Evolutionary conservation across 2,113 vertebrate species (phyloP), one percentile per base, ranked within the genome.

Genomic region (Sylvicapra grimmia): DNA sequence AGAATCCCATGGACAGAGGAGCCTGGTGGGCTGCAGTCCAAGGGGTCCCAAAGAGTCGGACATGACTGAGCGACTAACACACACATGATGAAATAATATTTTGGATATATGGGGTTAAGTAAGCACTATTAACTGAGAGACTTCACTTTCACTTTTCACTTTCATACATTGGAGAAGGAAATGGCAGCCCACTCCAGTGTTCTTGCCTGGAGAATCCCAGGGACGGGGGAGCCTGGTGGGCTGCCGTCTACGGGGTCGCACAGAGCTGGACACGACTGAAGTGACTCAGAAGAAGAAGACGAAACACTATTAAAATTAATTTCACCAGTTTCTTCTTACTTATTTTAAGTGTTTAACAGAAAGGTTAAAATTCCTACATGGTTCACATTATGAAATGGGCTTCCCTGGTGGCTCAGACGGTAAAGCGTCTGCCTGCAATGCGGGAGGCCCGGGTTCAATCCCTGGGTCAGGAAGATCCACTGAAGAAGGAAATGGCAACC

Each of bases 371-470:
- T 59, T 77, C 61, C 27, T 33, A 16, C 4, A 0, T n/a, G 31
- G 49, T 21, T 63, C 18, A 2, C 21, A 14, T 54, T 86, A 23
- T 80, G 65, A 72, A 68, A 68, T 68, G 65, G 65, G 18, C 8
- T 68, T 68, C 65, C 18, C 65, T 68, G 18, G 65, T 68, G 65
- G 33, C 8, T n/a, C 63, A 68, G 8, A n/a, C 0, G 1, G 63
- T 68, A 68, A 68, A n/a, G 63, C 4, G 0, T 68, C n/a, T 36
- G 33, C 33, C 18, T 4, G 9, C 4, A 68, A 68, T 3, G 18
- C 0, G 2, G 2, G 18, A 72, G 8, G 11, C 65, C 65, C 0
- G 9, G 9, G 18, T 72, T 72, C 0, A 4, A 36, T 72, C n/a
- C 18, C n/a, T 36, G 65, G n/a, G 19, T 68, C 8, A 10, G 4